Evolutionary conservation across 2,797 vertebrate genomes (phyloP).

Genomic region (Microtus obscurus): DNA sequence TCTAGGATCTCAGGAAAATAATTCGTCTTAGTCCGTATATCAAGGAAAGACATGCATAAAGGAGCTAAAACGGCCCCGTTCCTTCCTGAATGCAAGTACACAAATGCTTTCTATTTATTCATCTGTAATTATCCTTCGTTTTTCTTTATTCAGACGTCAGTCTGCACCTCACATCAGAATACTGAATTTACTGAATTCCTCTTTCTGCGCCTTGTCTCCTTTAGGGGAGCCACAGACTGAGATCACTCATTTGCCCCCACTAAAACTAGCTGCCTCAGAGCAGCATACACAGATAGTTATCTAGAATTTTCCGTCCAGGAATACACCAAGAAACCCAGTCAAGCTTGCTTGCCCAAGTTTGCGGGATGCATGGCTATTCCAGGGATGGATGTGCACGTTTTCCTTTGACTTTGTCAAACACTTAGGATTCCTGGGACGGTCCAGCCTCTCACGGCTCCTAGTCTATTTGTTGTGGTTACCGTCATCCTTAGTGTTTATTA

Average conservation of each 20-base stretch:
- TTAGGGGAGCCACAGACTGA: background rate
- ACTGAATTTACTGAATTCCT: background rate
- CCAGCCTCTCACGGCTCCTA: conserved; percentile 72
- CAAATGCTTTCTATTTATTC: conserved; percentile 76
- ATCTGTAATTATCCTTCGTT: conserved; percentile 71
- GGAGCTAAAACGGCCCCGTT: background rate
- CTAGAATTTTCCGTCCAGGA: background rate
- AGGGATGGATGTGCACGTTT: conserved; percentile 69
- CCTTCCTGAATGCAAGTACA: background rate
- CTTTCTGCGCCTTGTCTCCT: background rate
- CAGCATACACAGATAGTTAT: conserved; percentile 74
- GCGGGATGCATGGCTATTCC: conserved; percentile 51
- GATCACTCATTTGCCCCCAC: background rate
- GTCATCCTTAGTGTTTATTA: conserved; percentile 63
- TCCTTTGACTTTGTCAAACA: conserved; percentile 67
- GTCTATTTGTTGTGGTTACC: conserved; percentile 58
- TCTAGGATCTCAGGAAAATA: conserved; percentile 65
- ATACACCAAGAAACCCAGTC: background rate
- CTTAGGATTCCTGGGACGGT: conserved; percentile 80
- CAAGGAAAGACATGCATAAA: conserved; percentile 4
- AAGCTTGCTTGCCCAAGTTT: conserved; percentile 52
- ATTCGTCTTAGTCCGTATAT: conserved; percentile 44
- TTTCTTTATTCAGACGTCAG: conserved; percentile 73
- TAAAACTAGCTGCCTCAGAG: conserved; percentile 80
- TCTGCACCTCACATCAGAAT: background rate